Percentiles rank a stretch among this genome's conserved stretches.
Evolutionary conservation across 2,797 vertebrate species (phyloP).

Genomic region (Coranthus polyacanthus): DNA sequence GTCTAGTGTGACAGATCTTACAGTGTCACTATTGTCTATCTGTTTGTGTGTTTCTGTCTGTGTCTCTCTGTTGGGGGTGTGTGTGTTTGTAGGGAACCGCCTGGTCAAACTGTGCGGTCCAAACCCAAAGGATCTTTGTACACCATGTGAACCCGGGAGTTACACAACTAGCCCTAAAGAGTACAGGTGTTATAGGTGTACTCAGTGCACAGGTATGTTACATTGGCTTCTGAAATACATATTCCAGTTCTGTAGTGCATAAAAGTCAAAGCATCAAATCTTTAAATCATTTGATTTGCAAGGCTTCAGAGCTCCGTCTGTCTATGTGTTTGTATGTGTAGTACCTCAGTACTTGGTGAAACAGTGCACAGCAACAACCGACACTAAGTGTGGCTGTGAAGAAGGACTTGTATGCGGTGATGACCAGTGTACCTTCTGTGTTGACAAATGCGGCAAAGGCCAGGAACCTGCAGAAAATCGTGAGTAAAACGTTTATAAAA

Average conservation of each 20-base stretch:
- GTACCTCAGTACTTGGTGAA: slow-evolving; percentile 45
- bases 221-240: neutral
- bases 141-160: slow-evolving; percentile 49
- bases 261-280: too few relatives aligned
- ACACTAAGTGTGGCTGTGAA: slow-evolving; percentile 80
- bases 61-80: slow-evolving; percentile 25
- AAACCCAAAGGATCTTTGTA: slow-evolving; percentile 53
- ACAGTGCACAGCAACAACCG: slow-evolving; percentile 52
- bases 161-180: rapidly evolving
- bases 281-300: neutral
- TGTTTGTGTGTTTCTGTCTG: neutral
- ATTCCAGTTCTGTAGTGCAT: neutral
- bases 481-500: slow-evolving; percentile 54
- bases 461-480: slow-evolving; percentile 66
- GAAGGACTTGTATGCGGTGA: slow-evolving; percentile 72
- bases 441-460: slow-evolving; percentile 65
- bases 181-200: slow-evolving; percentile 16
- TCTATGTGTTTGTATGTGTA: slow-evolving; percentile 37
- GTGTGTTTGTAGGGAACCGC: slow-evolving; percentile 75
- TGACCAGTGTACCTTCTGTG: slow-evolving; percentile 66
- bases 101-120: neutral
- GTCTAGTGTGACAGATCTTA: neutral
- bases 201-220: slow-evolving; percentile 78
- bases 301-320: neutral
- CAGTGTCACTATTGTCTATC: neutral